Conservation (phyloP, 2,113 vertebrate species). For the Bubo bubo region DNA sequence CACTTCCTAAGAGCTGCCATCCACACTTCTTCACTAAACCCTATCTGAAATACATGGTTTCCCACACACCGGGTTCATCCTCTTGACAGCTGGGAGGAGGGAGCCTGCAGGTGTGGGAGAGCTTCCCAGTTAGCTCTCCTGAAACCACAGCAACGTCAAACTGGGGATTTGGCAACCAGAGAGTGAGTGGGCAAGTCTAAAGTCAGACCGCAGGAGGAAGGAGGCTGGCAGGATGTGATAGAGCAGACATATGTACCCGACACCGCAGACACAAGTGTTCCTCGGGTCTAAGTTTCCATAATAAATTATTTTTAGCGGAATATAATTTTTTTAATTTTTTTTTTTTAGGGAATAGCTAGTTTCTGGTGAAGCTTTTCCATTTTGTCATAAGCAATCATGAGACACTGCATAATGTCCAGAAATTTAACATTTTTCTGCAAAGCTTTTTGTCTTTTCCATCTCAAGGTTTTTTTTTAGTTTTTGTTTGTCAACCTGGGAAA, state of each 20-base stretch:
- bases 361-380: not conserved
- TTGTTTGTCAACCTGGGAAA: not conserved
- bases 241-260: not conserved
- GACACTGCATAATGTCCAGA: not conserved
- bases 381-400: not conserved
- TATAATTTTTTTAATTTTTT: not conserved
- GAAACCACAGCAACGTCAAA: not conserved
- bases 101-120: not conserved
- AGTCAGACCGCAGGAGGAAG: not conserved
- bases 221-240: not conserved
- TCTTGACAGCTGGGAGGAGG: not conserved
- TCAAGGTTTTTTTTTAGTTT: not conserved
- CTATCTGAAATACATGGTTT: not conserved
- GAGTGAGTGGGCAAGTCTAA: not conserved
- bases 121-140: not conserved
- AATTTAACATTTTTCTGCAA: not conserved
- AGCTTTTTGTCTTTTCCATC: not conserved
- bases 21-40: not conserved
- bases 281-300: accelerated
- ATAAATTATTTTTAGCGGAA: not conserved
- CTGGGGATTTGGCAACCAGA: not conserved
- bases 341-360: accelerated
- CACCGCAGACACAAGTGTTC: accelerated
- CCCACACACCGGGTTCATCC: not conserved
- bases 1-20: not conserved